phyloP scores from a whole-genome alignment of 2,797 vertebrate genomes.

The Chloroceryle inda region DNA sequence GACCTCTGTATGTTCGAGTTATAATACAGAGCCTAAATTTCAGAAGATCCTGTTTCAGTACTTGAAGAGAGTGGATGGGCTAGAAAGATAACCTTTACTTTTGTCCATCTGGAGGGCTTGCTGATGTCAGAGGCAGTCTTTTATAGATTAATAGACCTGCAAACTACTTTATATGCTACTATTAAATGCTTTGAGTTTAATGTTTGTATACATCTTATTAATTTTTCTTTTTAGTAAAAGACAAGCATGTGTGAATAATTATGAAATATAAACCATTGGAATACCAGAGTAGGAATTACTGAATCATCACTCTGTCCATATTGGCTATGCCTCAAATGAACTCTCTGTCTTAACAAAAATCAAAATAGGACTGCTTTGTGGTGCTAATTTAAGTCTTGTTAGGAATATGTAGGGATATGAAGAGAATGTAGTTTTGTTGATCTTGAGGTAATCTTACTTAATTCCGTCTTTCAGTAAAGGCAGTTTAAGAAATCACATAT shows the following conservation, averaged over 20 bases:
- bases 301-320: background rate
- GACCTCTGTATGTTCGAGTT: background rate
- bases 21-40: background rate
- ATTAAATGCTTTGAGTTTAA: background rate
- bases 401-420: background rate
- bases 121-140: background rate
- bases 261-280: background rate
- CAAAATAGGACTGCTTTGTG: background rate
- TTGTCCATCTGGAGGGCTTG: background rate
- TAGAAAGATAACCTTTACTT: background rate
- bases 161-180: background rate
- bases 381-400: background rate
- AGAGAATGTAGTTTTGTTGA: background rate
- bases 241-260: background rate
- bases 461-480: background rate
- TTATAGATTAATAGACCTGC: background rate
- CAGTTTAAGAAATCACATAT: background rate
- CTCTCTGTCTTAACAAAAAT: background rate
- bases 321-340: background rate
- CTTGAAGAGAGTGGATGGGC: background rate
- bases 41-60: background rate
- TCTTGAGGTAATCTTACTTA: background rate
- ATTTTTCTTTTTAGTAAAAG: background rate
- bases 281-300: background rate
- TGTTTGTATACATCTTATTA: background rate